phyloP scores from a whole-genome alignment of 2,113 vertebrate species.

The Cyphomyrus plagiostoma region DNA sequence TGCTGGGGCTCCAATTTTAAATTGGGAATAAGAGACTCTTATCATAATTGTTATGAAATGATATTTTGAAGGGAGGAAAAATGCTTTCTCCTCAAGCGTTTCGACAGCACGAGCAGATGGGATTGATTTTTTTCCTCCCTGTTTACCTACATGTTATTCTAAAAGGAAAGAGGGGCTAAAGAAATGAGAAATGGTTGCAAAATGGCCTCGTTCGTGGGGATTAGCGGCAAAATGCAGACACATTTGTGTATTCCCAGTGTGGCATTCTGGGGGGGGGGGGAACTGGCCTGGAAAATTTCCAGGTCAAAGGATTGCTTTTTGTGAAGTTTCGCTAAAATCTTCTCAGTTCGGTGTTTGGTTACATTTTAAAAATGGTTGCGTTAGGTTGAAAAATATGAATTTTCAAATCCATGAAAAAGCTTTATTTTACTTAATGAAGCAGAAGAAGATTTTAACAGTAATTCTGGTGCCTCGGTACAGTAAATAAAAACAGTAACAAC shows the following conservation, averaged over 20 bases:
- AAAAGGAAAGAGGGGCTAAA: neutral
- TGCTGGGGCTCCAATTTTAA: slow-evolving; percentile 12
- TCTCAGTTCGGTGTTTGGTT: neutral
- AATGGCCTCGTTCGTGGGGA: neutral
- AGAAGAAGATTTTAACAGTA: neutral
- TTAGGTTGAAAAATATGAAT: neutral
- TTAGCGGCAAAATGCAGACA: neutral
- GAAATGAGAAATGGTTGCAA: slow-evolving; percentile 1
- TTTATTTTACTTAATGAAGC: neutral
- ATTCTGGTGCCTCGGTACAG: neutral
- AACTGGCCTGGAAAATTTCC: neutral
- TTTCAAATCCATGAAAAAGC: neutral
- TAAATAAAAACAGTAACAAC: neutral
- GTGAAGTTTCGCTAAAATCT: neutral
- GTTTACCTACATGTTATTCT: slow-evolving; percentile 5
- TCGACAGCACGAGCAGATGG: neutral
- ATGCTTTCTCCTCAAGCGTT: slow-evolving; percentile 14
- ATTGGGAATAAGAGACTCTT: slow-evolving; percentile 16
- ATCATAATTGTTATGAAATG: slow-evolving; percentile 22
- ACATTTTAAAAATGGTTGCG: neutral
- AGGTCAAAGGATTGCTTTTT: neutral
- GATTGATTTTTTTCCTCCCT: slow-evolving; percentile 16
- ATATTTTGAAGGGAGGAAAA: slow-evolving; percentile 14
- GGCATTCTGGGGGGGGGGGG: neutral
- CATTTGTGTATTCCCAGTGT: neutral